Evolutionary conservation across 2,797 vertebrate species (phyloP), one percentile per base, ranked within the genome.

Genomic region (Sphenodon punctatus): DNA sequence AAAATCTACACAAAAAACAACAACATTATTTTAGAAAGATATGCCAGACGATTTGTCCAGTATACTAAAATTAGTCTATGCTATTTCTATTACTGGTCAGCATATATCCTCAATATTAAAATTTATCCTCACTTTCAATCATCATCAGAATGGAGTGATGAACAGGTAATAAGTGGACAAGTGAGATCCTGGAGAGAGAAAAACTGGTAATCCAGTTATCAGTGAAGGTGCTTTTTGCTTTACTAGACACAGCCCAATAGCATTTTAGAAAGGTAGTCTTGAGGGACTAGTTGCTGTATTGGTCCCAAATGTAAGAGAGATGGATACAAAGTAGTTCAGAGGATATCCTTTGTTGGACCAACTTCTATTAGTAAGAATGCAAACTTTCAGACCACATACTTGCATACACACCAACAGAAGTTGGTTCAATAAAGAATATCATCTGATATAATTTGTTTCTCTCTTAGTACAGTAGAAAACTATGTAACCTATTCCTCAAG

Each of bases 1-100:
- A 96, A 97, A 98, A 94, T 98, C 97, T 89, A 93, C 65, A 88
- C 91, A 10, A 84, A 80, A 91, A 39, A 80, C 0, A 4, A 10
- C 0, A 4, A 10, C 88, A 23, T 68, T 7, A 16, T 69, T 75
- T 27, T 1, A 38, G 77, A 85, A 43, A 51, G 23, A 14, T n/a
- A 65, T 34, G 11, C 10, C 15, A 83, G 55, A 19, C 42, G 82
- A 78, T 12, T 45, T 70, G 41, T 65, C 22, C 45, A 85, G 67
- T 7, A 20, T 30, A 64, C 16, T n/a, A 75, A n/a, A 36, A 30
- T 30, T 42, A 22, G 7, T 38, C 17, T 32, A 60, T 27, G 43
- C 15, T 49, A 38, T 36, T 63, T 39, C 15, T 34, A 41, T 27
- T 42, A 32, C 34, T 63, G n/a, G 63, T 38, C 49, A 16, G 11